phyloP scores from a whole-genome alignment of 2,797 vertebrate genomes.

The Melanotaenia parkinsoni region DNA sequence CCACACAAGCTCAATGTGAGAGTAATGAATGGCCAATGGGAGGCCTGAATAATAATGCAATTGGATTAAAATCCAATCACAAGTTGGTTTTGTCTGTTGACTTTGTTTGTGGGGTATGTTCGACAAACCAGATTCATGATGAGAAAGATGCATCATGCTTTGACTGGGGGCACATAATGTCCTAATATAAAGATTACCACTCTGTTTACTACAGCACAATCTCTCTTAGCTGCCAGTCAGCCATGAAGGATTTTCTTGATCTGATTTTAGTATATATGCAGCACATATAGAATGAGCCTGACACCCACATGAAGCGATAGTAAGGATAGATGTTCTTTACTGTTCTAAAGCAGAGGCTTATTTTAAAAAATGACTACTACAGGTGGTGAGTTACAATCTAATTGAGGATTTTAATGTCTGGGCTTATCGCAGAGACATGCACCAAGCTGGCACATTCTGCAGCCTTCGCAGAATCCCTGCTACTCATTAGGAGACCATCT shows the following conservation, averaged over 20 bases:
- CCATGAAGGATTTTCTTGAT: constrained; percentile 67
- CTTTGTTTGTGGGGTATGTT: constrained; percentile 82
- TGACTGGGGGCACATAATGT: constrained; percentile 72
- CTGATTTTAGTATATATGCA: constrained; percentile 58
- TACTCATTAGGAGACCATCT: constrained; percentile 61
- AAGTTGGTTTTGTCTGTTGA: constrained; percentile 80
- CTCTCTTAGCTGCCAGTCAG: constrained; percentile 64
- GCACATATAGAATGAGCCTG: constrained; percentile 63
- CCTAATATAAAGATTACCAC: constrained; percentile 77
- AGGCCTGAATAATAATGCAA: constrained; percentile 83
- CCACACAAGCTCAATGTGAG: constrained; percentile 81
- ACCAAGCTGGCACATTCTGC: constrained; percentile 62
- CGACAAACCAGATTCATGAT: constrained; percentile 76
- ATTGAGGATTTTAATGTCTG: constrained; percentile 76
- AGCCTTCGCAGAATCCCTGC: constrained; percentile 39
- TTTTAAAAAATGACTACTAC: constrained; percentile 58
- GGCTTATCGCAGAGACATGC: constrained; percentile 69
- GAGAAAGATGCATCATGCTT: constrained; percentile 73
- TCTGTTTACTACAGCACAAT: constrained; percentile 72
- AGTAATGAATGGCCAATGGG: constrained; percentile 84
- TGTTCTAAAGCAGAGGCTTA: constrained; percentile 53
- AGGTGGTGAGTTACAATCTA: constrained; percentile 73
- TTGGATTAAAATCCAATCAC: constrained; percentile 85
- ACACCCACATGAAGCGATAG: constrained; percentile 38
- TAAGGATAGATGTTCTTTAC: constrained; percentile 46